Percentiles rank a stretch among this genome's conserved stretches.
These are phyloP conservation scores for Hiodon tergisus DNA, from an alignment of 2,113 vertebrate species.

Conservation along the genomic window DNA sequence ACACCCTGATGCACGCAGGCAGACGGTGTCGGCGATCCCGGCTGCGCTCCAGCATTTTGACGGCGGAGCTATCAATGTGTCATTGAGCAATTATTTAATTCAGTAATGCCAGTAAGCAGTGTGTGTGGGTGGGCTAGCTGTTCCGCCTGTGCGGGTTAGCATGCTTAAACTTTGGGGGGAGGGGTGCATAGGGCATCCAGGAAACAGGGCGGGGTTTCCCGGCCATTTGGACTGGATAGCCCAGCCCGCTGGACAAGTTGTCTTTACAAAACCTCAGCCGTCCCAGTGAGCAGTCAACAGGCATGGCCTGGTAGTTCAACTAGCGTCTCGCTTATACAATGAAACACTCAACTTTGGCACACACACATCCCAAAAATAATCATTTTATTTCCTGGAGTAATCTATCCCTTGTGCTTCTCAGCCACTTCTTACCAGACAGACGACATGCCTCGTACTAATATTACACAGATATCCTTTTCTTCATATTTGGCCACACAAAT, in stretches of 20 bases:
- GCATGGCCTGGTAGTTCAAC: neutral
- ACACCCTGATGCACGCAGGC: neutral
- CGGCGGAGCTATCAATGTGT: slow-evolving; percentile 41
- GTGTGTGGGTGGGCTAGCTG: slow-evolving; percentile 51
- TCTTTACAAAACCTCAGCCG: neutral
- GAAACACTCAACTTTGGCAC: neutral
- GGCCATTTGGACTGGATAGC: neutral
- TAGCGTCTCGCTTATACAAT: neutral
- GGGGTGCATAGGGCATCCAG: neutral
- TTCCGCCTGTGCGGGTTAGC: neutral
- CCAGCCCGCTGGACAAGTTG: neutral
- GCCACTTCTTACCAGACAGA: too few species aligned
- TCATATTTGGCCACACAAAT: too few species aligned
- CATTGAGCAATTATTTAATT: slow-evolving; percentile 61
- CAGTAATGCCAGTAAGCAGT: slow-evolving; percentile 37
- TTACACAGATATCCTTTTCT: too few species aligned
- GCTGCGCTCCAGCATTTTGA: slow-evolving; percentile 51
- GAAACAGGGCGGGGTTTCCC: neutral
- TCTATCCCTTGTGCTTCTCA: too few species aligned
- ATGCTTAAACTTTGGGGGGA: neutral
- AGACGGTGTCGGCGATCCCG: slow-evolving; percentile 38
- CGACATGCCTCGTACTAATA: too few species aligned
- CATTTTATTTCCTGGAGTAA: neutral
- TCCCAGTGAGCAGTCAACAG: neutral
- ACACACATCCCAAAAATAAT: neutral